Conservation (phyloP, 92 coral and sea anemone species). For the Epizoanthus fatuus region DNA sequence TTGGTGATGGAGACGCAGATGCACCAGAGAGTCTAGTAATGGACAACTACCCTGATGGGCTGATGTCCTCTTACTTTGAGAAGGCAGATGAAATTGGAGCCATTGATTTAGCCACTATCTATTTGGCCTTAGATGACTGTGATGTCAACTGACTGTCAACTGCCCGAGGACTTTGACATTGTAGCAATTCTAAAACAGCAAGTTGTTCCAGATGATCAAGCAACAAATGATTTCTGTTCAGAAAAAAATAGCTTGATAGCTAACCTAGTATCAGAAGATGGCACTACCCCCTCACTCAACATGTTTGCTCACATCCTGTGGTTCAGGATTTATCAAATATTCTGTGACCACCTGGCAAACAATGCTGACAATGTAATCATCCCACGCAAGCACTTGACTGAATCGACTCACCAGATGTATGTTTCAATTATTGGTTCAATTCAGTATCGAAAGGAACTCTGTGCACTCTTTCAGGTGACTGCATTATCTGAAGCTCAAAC, state of each 20-base stretch:
- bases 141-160: slow-evolving; percentile 31
- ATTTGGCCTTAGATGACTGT: neutral
- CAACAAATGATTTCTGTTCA: neutral
- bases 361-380: neutral
- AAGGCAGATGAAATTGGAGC: neutral
- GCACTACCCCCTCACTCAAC: neutral
- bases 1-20: slow-evolving; percentile 29
- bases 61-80: slow-evolving; percentile 10
- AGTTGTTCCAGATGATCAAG: neutral
- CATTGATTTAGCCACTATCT: slow-evolving; percentile 27
- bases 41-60: slow-evolving; percentile 20
- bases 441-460: slow-evolving; percentile 24
- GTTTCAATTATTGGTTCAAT: slow-evolving; percentile 25
- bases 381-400: slow-evolving; percentile 20
- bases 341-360: slow-evolving; percentile 14
- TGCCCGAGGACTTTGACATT: neutral
- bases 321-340: neutral
- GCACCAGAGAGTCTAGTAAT: slow-evolving; percentile 12
- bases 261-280: neutral
- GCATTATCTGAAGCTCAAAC: slow-evolving; percentile 4
- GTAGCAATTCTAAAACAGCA: slow-evolving; percentile 8
- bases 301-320: slow-evolving; percentile 19
- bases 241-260: slow-evolving; percentile 19
- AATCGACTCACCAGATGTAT: neutral
- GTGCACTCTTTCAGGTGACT: slow-evolving; percentile 18